phyloP scores from a whole-genome alignment of 2,888 invertebrate genomes.

The Drosophila differens region DNA sequence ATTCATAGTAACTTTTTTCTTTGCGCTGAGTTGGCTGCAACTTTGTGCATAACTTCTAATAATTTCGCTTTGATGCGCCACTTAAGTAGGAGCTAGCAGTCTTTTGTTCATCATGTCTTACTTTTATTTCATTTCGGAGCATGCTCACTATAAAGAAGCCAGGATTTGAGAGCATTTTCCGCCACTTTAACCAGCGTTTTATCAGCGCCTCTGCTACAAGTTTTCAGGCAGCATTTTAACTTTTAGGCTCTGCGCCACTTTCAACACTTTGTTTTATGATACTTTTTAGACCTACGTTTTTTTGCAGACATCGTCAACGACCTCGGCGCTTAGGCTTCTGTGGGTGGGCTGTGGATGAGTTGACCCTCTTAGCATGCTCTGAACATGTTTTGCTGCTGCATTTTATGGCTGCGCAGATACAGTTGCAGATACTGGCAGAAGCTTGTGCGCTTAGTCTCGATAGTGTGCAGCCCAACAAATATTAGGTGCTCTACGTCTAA shows the following conservation, averaged over 20 bases:
- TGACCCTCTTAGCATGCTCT: constrained; percentile 64
- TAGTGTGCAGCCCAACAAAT: constrained; percentile 34
- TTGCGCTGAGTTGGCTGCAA: constrained; percentile 34
- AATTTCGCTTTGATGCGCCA: constrained; percentile 43
- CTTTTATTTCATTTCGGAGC: constrained; percentile 47
- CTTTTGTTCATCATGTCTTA: constrained; percentile 38
- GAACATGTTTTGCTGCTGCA: constrained; percentile 57
- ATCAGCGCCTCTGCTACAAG: constrained; percentile 59
- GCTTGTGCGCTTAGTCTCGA: constrained; percentile 11
- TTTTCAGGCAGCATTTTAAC: constrained; percentile 52
- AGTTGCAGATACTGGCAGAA: constrained; percentile 36
- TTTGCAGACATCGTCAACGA: constrained; percentile 17
- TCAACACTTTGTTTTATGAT: constrained; percentile 71
- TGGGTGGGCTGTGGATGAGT: not conserved
- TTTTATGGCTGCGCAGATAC: constrained; percentile 68
- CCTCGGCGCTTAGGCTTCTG: not conserved
- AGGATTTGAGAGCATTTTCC: constrained; percentile 38
- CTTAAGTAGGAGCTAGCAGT: constrained; percentile 27
- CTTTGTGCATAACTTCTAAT: constrained; percentile 56
- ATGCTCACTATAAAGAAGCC: constrained; percentile 27
- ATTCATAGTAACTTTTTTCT: constrained; percentile 14
- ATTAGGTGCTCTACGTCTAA: constrained; percentile 47
- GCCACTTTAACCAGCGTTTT: constrained; percentile 53
- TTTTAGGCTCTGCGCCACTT: constrained; percentile 70
- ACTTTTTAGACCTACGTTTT: constrained; percentile 3